phyloP scores from a whole-genome alignment of 2,113 vertebrate genomes.

The Bos javanicus region DNA sequence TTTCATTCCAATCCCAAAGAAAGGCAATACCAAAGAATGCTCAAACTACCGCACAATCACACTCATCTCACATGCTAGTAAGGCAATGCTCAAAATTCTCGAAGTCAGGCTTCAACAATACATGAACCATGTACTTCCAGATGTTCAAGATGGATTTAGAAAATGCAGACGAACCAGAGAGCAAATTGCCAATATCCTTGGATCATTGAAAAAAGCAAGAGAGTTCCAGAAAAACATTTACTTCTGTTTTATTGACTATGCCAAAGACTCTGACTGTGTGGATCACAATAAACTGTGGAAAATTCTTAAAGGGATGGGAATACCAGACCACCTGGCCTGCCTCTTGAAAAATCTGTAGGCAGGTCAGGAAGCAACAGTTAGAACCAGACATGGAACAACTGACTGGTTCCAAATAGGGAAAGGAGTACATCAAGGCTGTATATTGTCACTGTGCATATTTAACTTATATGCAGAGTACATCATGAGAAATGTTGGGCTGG shows the following conservation, averaged over 20 bases:
- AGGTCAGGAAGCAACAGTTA: background rate
- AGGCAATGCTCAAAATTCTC: background rate
- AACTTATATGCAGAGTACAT: background rate
- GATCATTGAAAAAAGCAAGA: too few species aligned
- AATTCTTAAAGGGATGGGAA: too few species aligned
- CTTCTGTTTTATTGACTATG: too few species aligned
- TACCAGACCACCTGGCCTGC: too few species aligned
- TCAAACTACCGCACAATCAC: background rate
- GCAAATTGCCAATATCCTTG: background rate
- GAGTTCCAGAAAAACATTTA: too few species aligned
- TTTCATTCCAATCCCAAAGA: background rate
- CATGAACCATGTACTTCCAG: background rate
- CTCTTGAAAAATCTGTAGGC: too few species aligned
- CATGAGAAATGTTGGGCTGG: background rate
- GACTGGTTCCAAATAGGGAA: background rate
- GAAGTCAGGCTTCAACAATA: background rate
- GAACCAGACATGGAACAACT: background rate
- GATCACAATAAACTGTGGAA: too few species aligned
- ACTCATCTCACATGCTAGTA: background rate
- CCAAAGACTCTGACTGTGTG: too few species aligned
- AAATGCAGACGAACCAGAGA: background rate
- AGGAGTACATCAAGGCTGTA: background rate
- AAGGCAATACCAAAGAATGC: background rate
- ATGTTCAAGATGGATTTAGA: background rate
- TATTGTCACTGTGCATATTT: background rate